Evolutionary conservation across 2,113 vertebrate species (phyloP).

Genomic region (Bos javanicus): DNA sequence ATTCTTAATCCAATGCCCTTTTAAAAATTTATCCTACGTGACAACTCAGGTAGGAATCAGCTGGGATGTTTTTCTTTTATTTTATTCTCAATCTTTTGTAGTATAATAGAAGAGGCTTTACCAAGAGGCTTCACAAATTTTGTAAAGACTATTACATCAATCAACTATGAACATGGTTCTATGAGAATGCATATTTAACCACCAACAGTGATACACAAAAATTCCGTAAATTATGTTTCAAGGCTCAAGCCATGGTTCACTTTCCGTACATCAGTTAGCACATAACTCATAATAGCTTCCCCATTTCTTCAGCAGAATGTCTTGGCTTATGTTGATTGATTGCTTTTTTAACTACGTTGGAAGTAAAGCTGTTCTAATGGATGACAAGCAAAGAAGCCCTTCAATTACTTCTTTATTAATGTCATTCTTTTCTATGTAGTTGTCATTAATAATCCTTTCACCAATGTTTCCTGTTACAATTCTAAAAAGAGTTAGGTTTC

Average conservation of each 20-base stretch:
- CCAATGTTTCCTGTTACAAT: constrained; percentile 64
- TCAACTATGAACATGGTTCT: neutral
- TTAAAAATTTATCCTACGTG: neutral
- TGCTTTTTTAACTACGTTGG: constrained; percentile 72
- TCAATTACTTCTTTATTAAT: constrained; percentile 78
- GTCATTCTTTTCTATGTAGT: constrained; percentile 73
- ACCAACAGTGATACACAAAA: neutral
- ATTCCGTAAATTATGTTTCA: constrained; percentile 16
- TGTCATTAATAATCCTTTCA: constrained; percentile 65
- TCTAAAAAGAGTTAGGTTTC: constrained; percentile 20
- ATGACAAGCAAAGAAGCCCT: constrained; percentile 75
- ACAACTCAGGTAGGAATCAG: neutral
- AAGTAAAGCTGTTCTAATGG: constrained; percentile 74
- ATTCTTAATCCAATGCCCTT: neutral
- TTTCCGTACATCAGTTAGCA: constrained; percentile 45
- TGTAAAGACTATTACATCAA: neutral
- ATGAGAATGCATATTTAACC: neutral
- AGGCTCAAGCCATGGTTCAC: constrained; percentile 33
- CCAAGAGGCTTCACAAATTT: neutral
- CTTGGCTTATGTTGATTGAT: constrained; percentile 71
- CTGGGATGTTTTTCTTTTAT: neutral
- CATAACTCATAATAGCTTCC: constrained; percentile 30
- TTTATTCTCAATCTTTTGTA: neutral
- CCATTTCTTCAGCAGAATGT: constrained; percentile 55
- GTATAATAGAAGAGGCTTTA: neutral